phyloP scores from a whole-genome alignment of 2,888 invertebrate genomes.

The Drosophila ezoana region DNA sequence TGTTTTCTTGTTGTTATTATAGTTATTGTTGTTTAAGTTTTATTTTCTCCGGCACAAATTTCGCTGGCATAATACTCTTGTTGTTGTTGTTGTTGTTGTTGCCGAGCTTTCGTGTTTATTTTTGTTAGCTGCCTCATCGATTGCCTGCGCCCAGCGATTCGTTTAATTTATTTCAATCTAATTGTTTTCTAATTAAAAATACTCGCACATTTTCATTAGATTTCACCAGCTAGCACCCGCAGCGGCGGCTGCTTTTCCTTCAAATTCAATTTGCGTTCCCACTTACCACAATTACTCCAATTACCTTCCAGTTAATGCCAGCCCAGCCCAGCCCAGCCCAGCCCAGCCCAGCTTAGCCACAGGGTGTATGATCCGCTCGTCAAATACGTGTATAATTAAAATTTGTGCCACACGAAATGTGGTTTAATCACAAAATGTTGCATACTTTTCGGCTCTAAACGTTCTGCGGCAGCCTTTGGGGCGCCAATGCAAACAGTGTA shows the following conservation, averaged over 20 bases:
- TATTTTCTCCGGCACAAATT: conserved; percentile 78
- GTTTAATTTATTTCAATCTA: conserved; percentile 79
- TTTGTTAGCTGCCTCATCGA: conserved; percentile 59
- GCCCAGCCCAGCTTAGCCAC: not conserved
- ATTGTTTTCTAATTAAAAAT: conserved; percentile 75
- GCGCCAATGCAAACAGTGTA: conserved; percentile 17
- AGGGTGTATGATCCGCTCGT: conserved; percentile 5
- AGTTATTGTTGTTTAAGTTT: conserved; percentile 32
- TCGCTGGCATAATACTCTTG: conserved; percentile 44
- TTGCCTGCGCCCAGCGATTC: conserved; percentile 75
- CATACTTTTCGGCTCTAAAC: conserved; percentile 53
- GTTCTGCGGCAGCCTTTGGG: conserved; percentile 48
- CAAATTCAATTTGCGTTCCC: conserved; percentile 21
- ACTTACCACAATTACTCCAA: conserved; percentile 34
- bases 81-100: conserved; percentile 14
- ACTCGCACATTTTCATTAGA: conserved; percentile 48
- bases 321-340: not conserved
- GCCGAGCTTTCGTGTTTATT: conserved; percentile 44
- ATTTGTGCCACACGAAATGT: conserved; percentile 8
- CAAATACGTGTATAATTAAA: conserved; percentile 33
- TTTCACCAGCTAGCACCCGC: conserved; percentile 58
- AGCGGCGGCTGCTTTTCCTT: conserved; percentile 13
- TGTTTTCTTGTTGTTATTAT: conserved; percentile 34
- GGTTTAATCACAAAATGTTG: not conserved
- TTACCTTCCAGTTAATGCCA: conserved; percentile 30